phyloP scores from a whole-genome alignment of 2,888 invertebrate genomes.

The Agriopis marginaria region DNA sequence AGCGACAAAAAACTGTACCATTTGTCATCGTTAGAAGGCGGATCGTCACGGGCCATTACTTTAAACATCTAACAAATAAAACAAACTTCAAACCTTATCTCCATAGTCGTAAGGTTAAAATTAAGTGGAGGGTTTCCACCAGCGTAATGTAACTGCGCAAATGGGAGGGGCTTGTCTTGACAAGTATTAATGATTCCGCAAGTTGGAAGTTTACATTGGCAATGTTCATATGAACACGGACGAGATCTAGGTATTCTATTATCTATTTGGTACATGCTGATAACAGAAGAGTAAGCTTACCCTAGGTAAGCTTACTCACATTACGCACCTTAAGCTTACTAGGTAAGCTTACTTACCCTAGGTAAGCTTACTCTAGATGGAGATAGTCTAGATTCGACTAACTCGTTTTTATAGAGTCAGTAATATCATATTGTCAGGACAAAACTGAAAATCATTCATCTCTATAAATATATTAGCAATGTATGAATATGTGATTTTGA shows the following conservation, averaged over 20 bases:
- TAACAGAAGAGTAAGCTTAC: too few species aligned
- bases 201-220: slow-evolving; percentile 2
- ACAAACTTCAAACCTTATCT: slow-evolving; percentile 29
- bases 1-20: slow-evolving; percentile 37
- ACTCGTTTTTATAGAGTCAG: too few species aligned
- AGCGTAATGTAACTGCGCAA: slow-evolving; percentile 71
- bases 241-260: not conserved
- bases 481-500: too few species aligned
- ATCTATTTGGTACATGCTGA: not conserved
- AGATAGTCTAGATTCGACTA: not conserved
- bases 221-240: not conserved
- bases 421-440: too few species aligned
- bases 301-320: too few species aligned
- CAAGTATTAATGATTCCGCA: slow-evolving; percentile 74
- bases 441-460: too few species aligned
- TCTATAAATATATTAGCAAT: too few species aligned
- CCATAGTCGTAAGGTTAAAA: slow-evolving; percentile 48
- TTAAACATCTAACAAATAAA: slow-evolving; percentile 15
- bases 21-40: slow-evolving; percentile 47
- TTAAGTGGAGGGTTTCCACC: slow-evolving; percentile 40
- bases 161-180: slow-evolving; percentile 74
- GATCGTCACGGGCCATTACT: slow-evolving; percentile 47
- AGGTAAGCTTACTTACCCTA: too few species aligned
- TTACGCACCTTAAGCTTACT: too few species aligned
- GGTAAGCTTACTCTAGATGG: not conserved